Evolutionary conservation across 2,113 vertebrate species (phyloP), one percentile per base, ranked within the genome.

Genomic region (Spheniscus mendiculus): DNA sequence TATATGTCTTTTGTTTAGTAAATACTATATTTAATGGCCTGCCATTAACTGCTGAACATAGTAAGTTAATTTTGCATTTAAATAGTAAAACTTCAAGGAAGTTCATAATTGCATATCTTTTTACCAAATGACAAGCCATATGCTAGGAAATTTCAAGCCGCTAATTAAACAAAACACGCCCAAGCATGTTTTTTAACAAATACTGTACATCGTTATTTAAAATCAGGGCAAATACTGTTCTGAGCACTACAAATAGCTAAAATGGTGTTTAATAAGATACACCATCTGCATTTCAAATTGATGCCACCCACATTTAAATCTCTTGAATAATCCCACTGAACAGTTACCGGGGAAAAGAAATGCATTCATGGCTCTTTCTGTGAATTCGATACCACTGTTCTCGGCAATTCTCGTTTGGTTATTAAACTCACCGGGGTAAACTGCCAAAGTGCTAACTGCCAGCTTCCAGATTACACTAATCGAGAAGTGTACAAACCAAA

Each of bases 81-180:
- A 96, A 91, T 32, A 90, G 65, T 86, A 95, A 85, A 95, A 95
- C 96, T 97, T 96, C 67, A 94, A 97, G 90, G 90, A 97, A 96
- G 92, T 96, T 96, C 73, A 81, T 95, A 95, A 92, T 89, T 95
- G 88, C 63, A 9, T 90, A 65, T 91, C 86, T 94, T 86, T 94
- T 95, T 88, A 96, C 96, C 96, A 97, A 97, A 96, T 91, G 92
- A 97, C 83, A 96, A 95, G 96, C 92, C 97, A 97, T 98, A 98
- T 98, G 97, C 89, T 97, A 66, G 92, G 79, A 93, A 91, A 96
- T 98, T 98, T 95, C 77, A 90, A 96, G 96, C 93, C 66, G 27
- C 94, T 98, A 98, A 98, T 98, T 98, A 98, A 98, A 97, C 97
- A 96, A 96, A 98, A 97, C 96, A 96, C 93, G 96, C 45, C 30